phyloP scores from a whole-genome alignment of 2,113 vertebrate genomes.

The Dolichotis patagonum region DNA sequence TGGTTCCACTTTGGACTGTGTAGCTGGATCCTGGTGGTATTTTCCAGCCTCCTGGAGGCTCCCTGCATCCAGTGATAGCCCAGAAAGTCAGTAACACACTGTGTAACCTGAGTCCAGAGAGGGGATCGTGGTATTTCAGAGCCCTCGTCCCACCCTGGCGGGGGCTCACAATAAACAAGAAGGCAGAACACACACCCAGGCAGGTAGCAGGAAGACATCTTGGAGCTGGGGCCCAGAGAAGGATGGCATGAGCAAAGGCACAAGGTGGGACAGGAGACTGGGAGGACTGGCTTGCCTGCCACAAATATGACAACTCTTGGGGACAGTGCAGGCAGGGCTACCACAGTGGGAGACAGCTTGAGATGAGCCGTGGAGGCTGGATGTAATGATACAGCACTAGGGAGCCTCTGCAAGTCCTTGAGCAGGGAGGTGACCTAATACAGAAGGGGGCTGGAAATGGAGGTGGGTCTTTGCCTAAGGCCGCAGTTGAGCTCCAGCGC shows the following conservation, averaged over 20 bases:
- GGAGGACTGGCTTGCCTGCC: neutral
- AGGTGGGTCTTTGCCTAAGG: neutral
- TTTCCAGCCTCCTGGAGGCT: neutral
- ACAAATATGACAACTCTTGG: neutral
- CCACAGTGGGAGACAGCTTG: neutral
- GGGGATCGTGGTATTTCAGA: neutral
- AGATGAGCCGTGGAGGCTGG: neutral
- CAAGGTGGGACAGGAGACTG: no score
- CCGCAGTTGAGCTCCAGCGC: neutral
- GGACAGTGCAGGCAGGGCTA: neutral
- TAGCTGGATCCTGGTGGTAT: rapidly evolving
- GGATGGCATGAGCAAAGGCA: neutral
- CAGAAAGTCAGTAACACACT: neutral
- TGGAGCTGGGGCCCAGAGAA: neutral
- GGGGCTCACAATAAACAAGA: rapidly evolving
- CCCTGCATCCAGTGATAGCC: neutral
- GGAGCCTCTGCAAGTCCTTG: neutral
- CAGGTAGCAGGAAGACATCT: no score
- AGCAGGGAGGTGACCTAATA: rapidly evolving
- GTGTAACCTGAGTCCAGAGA: rapidly evolving
- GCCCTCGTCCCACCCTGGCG: neutral
- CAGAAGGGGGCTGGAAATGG: neutral
- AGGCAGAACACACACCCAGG: neutral
- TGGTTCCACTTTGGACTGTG: neutral
- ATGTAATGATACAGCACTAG: neutral